Percentiles rank a stretch among this genome's conserved stretches.
Conservation (phyloP, 2,888 invertebrate species). For the Steinernema carpocapsae region DNA sequence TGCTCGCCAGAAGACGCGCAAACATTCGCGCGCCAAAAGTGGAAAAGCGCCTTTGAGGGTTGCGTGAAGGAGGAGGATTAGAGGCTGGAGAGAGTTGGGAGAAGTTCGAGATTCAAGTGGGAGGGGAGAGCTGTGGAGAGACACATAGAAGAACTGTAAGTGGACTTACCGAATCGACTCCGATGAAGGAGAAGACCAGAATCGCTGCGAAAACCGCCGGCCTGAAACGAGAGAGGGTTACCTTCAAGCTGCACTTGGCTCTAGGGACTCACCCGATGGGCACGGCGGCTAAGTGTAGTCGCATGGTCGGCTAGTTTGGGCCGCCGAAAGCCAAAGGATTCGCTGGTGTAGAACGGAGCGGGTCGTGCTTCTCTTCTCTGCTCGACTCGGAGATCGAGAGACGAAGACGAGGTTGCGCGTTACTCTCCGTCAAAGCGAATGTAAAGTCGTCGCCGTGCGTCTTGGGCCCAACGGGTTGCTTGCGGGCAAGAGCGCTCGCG, state of each 20-base stretch:
- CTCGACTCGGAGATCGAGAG: neutral
- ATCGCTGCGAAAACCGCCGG: conserved; percentile 30
- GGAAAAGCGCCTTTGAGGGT: neutral
- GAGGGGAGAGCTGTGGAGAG: neutral
- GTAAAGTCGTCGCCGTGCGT: conserved; percentile 34
- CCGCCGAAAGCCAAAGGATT: conserved; percentile 27
- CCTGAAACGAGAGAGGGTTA: conserved; percentile 7
- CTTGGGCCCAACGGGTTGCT: conserved; percentile 30
- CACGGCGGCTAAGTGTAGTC: conserved; percentile 29
- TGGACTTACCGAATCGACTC: conserved; percentile 23
- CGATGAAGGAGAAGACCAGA: conserved; percentile 6
- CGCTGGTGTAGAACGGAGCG: conserved; percentile 8
- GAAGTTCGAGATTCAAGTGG: conserved; percentile 8
- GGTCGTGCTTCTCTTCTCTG: conserved; percentile 3
- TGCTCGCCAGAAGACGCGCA: conserved; percentile 30
- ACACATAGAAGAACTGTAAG: neutral
- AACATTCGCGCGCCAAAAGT: conserved; percentile 29
- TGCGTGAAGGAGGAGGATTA: neutral
- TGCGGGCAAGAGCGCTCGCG: conserved; percentile 15
- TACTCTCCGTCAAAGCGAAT: conserved; percentile 35
- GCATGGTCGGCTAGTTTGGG: conserved; percentile 28
- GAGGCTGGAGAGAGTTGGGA: neutral
- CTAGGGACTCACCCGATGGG: neutral
- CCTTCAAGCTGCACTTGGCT: neutral
- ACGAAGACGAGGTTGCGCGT: conserved; percentile 22